A percentile compares a stretch with the other conserved stretches of the same genome.
Evolutionary conservation across 2,888 invertebrate species (phyloP).

Genomic region (Autographa gamma): DNA sequence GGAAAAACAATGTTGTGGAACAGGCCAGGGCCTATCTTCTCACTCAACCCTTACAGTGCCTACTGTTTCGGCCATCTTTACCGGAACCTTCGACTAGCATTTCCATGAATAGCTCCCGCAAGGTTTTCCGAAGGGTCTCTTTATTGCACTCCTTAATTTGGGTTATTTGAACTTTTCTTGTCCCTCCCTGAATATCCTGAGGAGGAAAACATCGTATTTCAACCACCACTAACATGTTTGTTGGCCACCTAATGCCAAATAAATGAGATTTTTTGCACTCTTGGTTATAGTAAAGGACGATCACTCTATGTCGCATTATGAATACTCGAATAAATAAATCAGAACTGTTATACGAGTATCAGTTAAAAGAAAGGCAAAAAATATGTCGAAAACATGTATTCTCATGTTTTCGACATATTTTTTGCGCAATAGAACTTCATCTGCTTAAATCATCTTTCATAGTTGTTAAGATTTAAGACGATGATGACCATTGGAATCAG

Average conservation of each 20-base stretch:
- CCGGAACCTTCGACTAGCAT: conserved; percentile 75
- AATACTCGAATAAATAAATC: conserved; percentile 17
- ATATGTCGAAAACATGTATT: no score
- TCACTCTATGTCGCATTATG: conserved; percentile 31
- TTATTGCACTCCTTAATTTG: conserved; percentile 82
- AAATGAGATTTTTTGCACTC: conserved; percentile 62
- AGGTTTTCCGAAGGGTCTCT: conserved; percentile 80
- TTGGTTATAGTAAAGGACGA: conserved; percentile 30
- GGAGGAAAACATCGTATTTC: conserved; percentile 70
- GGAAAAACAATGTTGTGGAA: conserved; percentile 57
- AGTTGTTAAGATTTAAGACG: no score
- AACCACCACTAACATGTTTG: conserved; percentile 64
- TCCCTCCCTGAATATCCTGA: conserved; percentile 73
- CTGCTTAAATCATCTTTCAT: background rate
- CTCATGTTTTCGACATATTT: no score
- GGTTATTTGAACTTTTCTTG: conserved; percentile 82
- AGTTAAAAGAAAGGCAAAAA: no score
- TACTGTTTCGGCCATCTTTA: conserved; percentile 76
- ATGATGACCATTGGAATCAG: no score
- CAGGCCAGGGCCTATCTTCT: conserved; percentile 59
- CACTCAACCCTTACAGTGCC: conserved; percentile 71
- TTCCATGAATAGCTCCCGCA: conserved; percentile 82
- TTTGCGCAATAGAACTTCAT: no score
- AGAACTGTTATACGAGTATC: no score
- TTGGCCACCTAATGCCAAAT: conserved; percentile 61